These are phyloP conservation scores for Muscina levida DNA, from an alignment of 2,888 invertebrate genomes.

Conservation along the genomic window DNA sequence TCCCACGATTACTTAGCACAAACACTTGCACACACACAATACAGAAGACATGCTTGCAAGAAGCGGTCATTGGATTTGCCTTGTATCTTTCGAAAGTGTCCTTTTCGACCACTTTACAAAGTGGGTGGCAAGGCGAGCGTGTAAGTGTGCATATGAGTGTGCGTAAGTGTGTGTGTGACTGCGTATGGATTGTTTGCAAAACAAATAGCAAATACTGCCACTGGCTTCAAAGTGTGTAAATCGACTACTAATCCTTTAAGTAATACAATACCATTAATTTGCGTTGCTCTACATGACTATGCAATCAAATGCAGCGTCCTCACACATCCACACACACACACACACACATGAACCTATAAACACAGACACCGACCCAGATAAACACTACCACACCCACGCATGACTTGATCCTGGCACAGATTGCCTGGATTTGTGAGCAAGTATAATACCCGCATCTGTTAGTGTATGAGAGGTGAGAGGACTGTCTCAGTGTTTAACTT, in stretches of 20 bases:
- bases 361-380: not conserved
- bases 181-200: conserved; percentile 11
- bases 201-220: conserved; percentile 13
- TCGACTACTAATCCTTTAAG: conserved; percentile 54
- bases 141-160: not conserved
- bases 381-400: not conserved
- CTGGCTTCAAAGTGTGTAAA: conserved; percentile 43
- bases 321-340: not conserved
- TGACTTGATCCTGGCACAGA: conserved; percentile 19
- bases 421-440: not conserved
- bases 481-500: conserved; percentile 11
- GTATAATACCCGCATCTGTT: not conserved
- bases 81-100: not conserved
- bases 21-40: not conserved
- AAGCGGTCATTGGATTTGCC: conserved; percentile 18
- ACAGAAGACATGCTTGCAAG: not conserved
- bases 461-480: not conserved
- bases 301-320: conserved; percentile 34
- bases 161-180: conserved; percentile 5
- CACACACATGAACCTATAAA: not conserved
- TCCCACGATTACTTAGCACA: conserved; percentile 7
- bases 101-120: not conserved
- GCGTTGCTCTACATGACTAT: conserved; percentile 38
- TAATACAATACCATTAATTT: conserved; percentile 53
- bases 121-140: not conserved